Evolutionary conservation across 2,113 vertebrate genomes (phyloP).

Genomic region (Labeo rohita): DNA sequence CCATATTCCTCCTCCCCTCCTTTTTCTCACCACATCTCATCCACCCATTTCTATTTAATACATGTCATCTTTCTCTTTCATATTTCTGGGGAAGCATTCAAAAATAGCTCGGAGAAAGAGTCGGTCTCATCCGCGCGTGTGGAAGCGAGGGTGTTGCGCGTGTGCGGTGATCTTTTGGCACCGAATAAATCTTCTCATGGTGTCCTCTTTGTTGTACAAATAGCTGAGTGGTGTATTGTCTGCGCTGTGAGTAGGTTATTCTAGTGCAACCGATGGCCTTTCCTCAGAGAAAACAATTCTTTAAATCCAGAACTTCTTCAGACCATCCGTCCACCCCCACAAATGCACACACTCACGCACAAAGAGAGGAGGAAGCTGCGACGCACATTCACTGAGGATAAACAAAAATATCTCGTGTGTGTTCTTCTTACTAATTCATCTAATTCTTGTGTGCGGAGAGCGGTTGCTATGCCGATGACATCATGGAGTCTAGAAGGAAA

Average conservation of each 20-base stretch:
- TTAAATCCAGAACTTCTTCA: conserved; percentile 24
- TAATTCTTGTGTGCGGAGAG: conserved; percentile 25
- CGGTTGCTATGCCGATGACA: conserved; percentile 51
- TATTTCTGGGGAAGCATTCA: conserved; percentile 45
- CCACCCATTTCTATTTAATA: conserved; percentile 46
- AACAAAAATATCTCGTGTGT: conserved; percentile 25
- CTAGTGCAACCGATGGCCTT: conserved; percentile 34
- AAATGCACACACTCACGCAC: not conserved
- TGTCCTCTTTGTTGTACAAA: conserved; percentile 48
- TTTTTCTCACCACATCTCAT: conserved; percentile 40
- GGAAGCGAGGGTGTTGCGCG: conserved; percentile 22
- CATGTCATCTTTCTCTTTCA: conserved; percentile 49
- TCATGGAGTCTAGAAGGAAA: conserved; percentile 34
- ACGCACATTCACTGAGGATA: not conserved
- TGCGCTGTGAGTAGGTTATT: conserved; percentile 39
- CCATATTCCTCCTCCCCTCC: conserved; percentile 33
- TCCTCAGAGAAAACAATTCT: not conserved
- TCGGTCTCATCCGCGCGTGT: conserved; percentile 14
- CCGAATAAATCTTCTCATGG: conserved; percentile 46
- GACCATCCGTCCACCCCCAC: conserved; percentile 10
- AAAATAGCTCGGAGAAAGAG: conserved; percentile 45
- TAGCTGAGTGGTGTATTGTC: conserved; percentile 45
- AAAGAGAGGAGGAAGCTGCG: conserved; percentile 18
- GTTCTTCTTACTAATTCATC: conserved; percentile 43
- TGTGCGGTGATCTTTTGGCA: conserved; percentile 39